phyloP scores from a whole-genome alignment of 2,888 invertebrate genomes.

The Apodemia hepburni region DNA sequence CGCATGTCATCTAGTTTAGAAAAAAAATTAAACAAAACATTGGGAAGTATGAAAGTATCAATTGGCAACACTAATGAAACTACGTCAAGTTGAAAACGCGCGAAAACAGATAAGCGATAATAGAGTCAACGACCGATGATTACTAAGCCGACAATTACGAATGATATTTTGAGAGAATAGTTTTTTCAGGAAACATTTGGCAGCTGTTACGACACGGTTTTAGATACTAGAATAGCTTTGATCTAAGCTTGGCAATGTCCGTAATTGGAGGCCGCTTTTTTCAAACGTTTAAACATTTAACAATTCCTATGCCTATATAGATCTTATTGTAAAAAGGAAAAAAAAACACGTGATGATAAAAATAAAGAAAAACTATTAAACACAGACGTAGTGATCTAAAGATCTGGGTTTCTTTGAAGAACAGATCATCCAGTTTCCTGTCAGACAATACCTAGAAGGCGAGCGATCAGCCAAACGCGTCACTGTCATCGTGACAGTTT shows the following conservation, averaged over 20 bases:
- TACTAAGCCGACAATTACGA: conserved; percentile 40
- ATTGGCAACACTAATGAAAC: not conserved
- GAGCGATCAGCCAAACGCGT: no score
- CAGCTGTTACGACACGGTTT: conserved; percentile 40
- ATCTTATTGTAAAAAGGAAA: no score
- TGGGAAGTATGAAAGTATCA: not conserved
- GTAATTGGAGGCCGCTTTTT: conserved; percentile 3
- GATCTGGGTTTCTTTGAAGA: no score
- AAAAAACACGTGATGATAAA: no score
- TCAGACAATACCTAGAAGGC: no score
- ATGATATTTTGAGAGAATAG: conserved; percentile 47
- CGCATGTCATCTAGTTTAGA: not conserved
- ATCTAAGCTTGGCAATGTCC: conserved; percentile 28
- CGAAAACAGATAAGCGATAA: conserved; percentile 28
- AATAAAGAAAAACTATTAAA: no score
- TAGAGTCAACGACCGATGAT: conserved; percentile 38
- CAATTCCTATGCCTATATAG: not conserved
- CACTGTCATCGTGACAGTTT: no score
- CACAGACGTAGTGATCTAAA: no score
- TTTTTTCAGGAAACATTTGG: conserved; percentile 56
- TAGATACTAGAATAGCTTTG: conserved; percentile 33
- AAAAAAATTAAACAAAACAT: not conserved
- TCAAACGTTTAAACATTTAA: not conserved
- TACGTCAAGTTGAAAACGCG: conserved; percentile 1
- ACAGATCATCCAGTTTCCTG: no score